Conservation (phyloP, 2,797 vertebrate species). For the Anguilla marmorata region DNA sequence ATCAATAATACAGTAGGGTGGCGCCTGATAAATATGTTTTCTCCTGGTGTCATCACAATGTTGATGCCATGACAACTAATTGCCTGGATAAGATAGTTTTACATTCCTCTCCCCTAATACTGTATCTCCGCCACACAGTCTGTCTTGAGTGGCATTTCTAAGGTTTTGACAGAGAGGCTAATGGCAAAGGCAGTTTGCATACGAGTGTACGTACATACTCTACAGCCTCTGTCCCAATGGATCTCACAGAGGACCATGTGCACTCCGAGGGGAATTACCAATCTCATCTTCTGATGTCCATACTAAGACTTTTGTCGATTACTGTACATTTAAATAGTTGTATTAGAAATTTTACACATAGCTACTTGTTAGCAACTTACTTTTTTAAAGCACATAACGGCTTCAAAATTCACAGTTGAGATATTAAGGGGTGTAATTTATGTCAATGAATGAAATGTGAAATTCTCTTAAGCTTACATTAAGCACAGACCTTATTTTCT, state of each 20-base stretch:
- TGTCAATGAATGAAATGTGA: no score
- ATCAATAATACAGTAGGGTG: constrained; percentile 60
- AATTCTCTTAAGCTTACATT: no score
- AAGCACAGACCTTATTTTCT: no score
- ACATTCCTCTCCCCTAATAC: constrained; percentile 51
- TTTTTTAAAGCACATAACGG: no score
- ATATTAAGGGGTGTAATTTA: no score
- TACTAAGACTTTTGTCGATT: not conserved
- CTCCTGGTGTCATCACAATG: constrained; percentile 51
- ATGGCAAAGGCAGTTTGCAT: constrained; percentile 10
- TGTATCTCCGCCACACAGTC: not conserved
- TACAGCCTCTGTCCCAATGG: not conserved
- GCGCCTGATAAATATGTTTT: constrained; percentile 46
- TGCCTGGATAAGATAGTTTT: constrained; percentile 52
- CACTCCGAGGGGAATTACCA: not conserved
- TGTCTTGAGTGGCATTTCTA: not conserved
- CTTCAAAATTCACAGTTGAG: no score
- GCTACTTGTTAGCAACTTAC: no score
- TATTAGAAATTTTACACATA: not conserved
- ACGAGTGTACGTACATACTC: not conserved
- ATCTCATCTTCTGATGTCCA: not conserved
- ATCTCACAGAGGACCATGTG: not conserved
- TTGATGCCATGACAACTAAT: constrained; percentile 49
- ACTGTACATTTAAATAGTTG: not conserved
- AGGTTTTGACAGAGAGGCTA: not conserved